Conservation (phyloP, 2,888 invertebrate species). For the Drosophila nigritarsus region DNA sequence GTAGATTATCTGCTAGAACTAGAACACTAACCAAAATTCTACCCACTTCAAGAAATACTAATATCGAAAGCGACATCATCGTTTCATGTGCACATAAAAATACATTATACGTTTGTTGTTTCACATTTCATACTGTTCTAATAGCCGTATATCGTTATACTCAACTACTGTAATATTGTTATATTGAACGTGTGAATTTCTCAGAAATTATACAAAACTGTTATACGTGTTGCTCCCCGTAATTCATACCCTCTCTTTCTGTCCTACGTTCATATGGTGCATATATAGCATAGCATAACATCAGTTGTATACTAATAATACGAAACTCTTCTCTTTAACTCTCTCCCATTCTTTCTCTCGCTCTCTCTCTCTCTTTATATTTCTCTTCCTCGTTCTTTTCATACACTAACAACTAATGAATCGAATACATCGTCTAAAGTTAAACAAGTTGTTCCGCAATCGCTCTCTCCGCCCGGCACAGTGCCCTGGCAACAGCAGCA, state of each 20-base stretch:
- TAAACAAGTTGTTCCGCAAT: slow-evolving; percentile 89
- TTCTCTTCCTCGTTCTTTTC: slow-evolving; percentile 1
- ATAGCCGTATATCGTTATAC: slow-evolving; percentile 32
- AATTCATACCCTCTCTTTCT: slow-evolving; percentile 41
- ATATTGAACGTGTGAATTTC: slow-evolving; percentile 44
- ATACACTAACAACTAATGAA: slow-evolving; percentile 15
- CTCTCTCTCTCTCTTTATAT: slow-evolving; percentile 20
- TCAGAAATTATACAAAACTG: slow-evolving; percentile 14
- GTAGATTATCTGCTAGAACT: slow-evolving; percentile 12
- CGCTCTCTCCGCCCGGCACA: slow-evolving; percentile 88
- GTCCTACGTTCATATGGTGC: slow-evolving; percentile 25
- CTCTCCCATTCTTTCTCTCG: slow-evolving; percentile 17
- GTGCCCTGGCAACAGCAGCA: slow-evolving; percentile 87
- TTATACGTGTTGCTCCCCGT: slow-evolving; percentile 46
- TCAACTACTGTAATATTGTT: slow-evolving; percentile 25
- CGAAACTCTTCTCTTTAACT: slow-evolving; percentile 15
- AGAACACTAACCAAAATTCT: slow-evolving; percentile 42
- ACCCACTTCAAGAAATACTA: slow-evolving; percentile 14
- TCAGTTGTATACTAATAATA: slow-evolving; percentile 41
- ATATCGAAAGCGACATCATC: slow-evolving; percentile 26
- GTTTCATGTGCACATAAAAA: slow-evolving; percentile 43
- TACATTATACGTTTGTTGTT: slow-evolving; percentile 13
- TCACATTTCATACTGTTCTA: slow-evolving; percentile 31
- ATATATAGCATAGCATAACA: slow-evolving; percentile 3
- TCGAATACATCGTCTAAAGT: slow-evolving; percentile 82